Conservation (phyloP, 2,888 invertebrate species). For the Pristionchus exspectatus region DNA sequence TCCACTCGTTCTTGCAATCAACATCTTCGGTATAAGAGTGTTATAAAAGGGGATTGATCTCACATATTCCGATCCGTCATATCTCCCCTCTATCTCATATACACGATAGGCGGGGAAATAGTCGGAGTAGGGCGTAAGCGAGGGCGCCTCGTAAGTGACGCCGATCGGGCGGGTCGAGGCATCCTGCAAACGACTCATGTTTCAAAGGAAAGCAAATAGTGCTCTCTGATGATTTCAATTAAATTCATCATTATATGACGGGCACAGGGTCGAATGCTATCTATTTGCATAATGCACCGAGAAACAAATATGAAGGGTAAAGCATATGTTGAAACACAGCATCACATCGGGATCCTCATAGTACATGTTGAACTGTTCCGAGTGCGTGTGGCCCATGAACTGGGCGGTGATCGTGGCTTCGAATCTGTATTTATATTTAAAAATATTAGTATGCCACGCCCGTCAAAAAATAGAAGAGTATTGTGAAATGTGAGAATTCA, state of each 20-base stretch:
- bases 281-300: too few species aligned
- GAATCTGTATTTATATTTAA: constrained; percentile 83
- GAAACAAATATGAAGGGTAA: too few species aligned
- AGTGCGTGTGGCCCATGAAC: constrained; percentile 94
- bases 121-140: constrained; percentile 86
- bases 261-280: too few species aligned
- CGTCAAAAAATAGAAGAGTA: too few species aligned
- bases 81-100: constrained; percentile 93
- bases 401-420: constrained; percentile 87
- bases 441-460: too few species aligned
- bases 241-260: too few species aligned
- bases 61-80: constrained; percentile 68
- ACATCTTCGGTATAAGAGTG: too few species aligned
- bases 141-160: constrained; percentile 90
- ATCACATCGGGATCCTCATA: constrained; percentile 82
- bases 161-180: constrained; percentile 81
- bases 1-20: too few species aligned
- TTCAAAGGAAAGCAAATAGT: too few species aligned
- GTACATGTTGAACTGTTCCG: constrained; percentile 93
- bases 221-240: too few species aligned
- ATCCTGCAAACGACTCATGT: constrained; percentile 31
- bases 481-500: too few species aligned
- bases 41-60: too few species aligned
- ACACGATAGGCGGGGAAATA: constrained; percentile 94
- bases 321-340: neutral